Evolutionary conservation across 2,797 vertebrate genomes (phyloP), one percentile per base, ranked within the genome.

Genomic region (Cirrhinus mrigala): DNA sequence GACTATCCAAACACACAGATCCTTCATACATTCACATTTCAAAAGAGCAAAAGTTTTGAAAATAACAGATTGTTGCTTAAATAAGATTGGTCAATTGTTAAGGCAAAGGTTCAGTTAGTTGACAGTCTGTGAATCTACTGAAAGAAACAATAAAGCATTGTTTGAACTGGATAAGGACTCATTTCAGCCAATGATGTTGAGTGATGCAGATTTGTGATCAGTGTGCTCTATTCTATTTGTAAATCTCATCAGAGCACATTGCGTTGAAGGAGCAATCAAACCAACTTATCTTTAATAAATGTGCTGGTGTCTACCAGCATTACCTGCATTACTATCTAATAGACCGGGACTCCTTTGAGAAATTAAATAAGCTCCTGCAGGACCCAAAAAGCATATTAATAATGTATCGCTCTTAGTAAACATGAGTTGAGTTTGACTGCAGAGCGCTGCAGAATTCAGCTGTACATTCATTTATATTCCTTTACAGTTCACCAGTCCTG

Each of bases 391-490:
- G 60, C 82, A 86, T 87, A 89, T 90, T 88, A 91, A 91, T 88
- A 86, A 89, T 87, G 86, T 74, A 90, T 64, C 48, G 24, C 82
- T 74, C 56, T 90, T 89, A 83, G 77, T 60, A 86, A 88, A 89
- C 85, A 88, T 85, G 79, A 86, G 62, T 48, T 18, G 62, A 85
- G 87, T 89, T 85, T 68, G 86, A 77, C 84, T 85, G 84, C 80
- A 48, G 40, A 54, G 16, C 60, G 15, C 60, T 75, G 74, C 81
- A 79, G 70, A 76, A 69, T 79, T 85, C 60, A 58, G 73, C 60
- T 81, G 71, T 82, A 82, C 82, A 76, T 79, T 90, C 84, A 92
- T 92, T 92, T 88, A 87, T 90, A 90, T 91, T 92, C 88, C 85
- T 89, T 86, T 87, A 87, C 83, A 86, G 90, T 89, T 88, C 83